phyloP scores from a whole-genome alignment of 2,888 invertebrate species.

The Eumacrocentrus americanus region DNA sequence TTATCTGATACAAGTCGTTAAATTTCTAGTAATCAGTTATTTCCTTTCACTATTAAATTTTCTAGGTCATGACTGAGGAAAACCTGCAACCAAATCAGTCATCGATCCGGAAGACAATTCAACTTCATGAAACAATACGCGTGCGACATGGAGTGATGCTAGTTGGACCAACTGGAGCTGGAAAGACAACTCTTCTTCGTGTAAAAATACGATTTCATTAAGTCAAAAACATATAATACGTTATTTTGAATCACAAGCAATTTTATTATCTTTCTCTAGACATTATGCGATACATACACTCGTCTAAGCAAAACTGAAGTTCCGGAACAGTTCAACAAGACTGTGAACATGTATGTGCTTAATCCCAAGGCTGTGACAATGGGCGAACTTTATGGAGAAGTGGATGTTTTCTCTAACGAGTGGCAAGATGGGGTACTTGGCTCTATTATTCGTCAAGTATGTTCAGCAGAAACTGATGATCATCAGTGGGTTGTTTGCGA shows the following conservation, averaged over 20 bases:
- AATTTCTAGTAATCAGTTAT: constrained; percentile 52
- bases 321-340: constrained; percentile 69
- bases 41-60: constrained; percentile 8
- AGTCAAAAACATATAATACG: neutral
- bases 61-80: constrained; percentile 63
- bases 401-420: constrained; percentile 82
- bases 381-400: constrained; percentile 88
- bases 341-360: constrained; percentile 78
- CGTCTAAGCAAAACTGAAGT: constrained; percentile 69
- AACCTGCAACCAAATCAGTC: constrained; percentile 72
- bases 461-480: constrained; percentile 68
- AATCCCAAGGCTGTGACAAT: constrained; percentile 89
- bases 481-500: constrained; percentile 94
- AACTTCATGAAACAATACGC: constrained; percentile 88
- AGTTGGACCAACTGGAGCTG: constrained; percentile 88
- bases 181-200: constrained; percentile 78
- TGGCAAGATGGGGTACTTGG: constrained; percentile 91
- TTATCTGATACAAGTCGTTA: neutral
- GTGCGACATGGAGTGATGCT: constrained; percentile 93
- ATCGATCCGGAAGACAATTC: constrained; percentile 79
- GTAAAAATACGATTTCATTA: constrained; percentile 60
- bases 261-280: constrained; percentile 61
- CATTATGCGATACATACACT: constrained; percentile 73
- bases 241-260: neutral
- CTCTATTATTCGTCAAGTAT: constrained; percentile 68